phyloP scores from a whole-genome alignment of 2,797 vertebrate species.

The Callimico goeldii region DNA sequence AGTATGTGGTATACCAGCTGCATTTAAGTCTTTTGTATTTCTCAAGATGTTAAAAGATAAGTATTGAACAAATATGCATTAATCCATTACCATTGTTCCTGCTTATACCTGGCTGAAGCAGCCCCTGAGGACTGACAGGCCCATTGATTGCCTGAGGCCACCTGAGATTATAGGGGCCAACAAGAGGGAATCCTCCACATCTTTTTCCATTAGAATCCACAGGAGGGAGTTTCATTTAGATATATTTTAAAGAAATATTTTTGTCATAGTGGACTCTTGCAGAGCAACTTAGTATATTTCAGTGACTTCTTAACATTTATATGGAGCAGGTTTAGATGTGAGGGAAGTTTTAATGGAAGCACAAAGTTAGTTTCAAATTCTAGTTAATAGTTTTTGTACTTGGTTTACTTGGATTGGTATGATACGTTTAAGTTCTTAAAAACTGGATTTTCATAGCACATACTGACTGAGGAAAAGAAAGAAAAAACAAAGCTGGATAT shows the following conservation, averaged over 20 bases:
- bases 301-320: not conserved
- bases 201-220: not conserved
- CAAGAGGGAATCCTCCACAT: not conserved
- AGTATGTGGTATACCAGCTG: not conserved
- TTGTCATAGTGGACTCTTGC: not conserved
- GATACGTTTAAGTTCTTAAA: slow-evolving; percentile 80
- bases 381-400: slow-evolving; percentile 77
- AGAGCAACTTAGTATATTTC: not conserved
- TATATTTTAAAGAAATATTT: not conserved
- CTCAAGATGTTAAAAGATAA: not conserved
- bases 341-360: slow-evolving; percentile 73
- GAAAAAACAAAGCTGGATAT: not conserved
- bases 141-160: not conserved
- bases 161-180: not conserved
- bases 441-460: slow-evolving; percentile 65
- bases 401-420: slow-evolving; percentile 77
- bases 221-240: not conserved
- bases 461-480: slow-evolving; percentile 72
- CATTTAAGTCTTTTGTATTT: not conserved
- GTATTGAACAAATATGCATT: not conserved
- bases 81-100: not conserved
- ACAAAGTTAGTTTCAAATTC: slow-evolving; percentile 52
- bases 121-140: not conserved
- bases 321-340: not conserved
- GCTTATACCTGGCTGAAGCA: not conserved